phyloP scores from a whole-genome alignment of 2,113 vertebrate species.

The Amphiprion percula region DNA sequence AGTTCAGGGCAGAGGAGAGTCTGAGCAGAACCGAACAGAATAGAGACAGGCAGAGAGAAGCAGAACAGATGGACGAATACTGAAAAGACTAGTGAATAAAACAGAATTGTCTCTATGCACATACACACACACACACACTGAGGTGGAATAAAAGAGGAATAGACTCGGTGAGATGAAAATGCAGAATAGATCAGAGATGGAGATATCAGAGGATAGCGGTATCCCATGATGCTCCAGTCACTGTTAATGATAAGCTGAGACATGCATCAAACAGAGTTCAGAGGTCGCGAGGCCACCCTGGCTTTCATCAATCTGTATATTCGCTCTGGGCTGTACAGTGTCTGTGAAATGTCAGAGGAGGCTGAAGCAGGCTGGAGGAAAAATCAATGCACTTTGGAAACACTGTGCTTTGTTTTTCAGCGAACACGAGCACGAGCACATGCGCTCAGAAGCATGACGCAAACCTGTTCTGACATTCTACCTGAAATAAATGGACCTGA shows the following conservation, averaged over 20 bases:
- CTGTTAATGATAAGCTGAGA: conserved; percentile 64
- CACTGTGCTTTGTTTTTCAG: conserved; percentile 67
- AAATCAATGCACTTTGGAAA: conserved; percentile 81
- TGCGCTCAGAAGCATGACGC: conserved; percentile 27
- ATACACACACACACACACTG: too few species aligned
- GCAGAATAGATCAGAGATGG: background rate
- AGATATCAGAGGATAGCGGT: conserved; percentile 15
- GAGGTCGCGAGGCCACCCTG: conserved; percentile 69
- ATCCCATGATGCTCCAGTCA: conserved; percentile 40
- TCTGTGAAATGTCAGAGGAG: conserved; percentile 75
- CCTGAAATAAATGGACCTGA: conserved; percentile 55
- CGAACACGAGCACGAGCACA: conserved; percentile 26
- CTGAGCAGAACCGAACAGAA: background rate
- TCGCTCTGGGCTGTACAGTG: conserved; percentile 62
- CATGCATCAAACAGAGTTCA: conserved; percentile 71
- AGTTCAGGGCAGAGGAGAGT: conserved; percentile 17
- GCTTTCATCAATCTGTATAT: conserved; percentile 72
- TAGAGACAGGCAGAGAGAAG: conserved; percentile 2
- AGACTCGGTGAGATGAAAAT: conserved; percentile 4
- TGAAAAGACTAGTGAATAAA: background rate
- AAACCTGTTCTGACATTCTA: conserved; percentile 67
- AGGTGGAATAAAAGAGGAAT: background rate
- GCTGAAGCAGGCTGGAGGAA: conserved; percentile 61
- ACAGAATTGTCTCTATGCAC: background rate
- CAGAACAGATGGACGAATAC: background rate